Evolutionary conservation across 92 coral and sea anemone species (phyloP).

Genomic region (Parazoanthus darwini): DNA sequence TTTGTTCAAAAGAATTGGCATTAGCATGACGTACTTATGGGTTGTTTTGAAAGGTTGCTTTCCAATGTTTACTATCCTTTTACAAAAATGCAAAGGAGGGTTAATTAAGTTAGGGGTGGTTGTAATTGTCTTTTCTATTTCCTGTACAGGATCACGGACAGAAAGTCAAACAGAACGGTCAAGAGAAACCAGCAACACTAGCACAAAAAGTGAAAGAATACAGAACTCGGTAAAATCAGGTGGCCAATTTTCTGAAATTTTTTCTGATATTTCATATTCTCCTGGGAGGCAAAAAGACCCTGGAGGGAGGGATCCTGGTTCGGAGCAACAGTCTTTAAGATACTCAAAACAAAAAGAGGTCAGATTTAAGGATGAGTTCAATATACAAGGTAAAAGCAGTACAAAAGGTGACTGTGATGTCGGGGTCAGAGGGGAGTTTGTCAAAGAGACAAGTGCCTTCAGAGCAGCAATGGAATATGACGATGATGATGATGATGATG

Average conservation of each 20-base stretch:
- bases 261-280: constrained; percentile 26
- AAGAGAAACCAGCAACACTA: constrained; percentile 2
- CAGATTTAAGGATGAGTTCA: constrained; percentile 52
- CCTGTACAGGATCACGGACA: constrained; percentile 10
- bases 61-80: too few species aligned
- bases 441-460: constrained; percentile 81
- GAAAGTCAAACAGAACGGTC: constrained; percentile 7
- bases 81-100: too few species aligned
- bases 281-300: constrained; percentile 6
- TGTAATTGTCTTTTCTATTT: neutral
- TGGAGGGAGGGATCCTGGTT: neutral
- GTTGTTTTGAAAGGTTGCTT: too few species aligned
- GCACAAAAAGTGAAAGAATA: constrained; percentile 13
- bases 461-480: constrained; percentile 93
- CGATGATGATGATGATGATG: constrained; percentile 46
- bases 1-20: too few species aligned
- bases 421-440: constrained; percentile 67
- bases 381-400: neutral
- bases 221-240: constrained; percentile 9
- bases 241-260: neutral
- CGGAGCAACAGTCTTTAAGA: neutral
- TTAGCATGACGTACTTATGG: too few species aligned
- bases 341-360: constrained; percentile 52
- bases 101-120: too few species aligned
- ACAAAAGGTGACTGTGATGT: constrained; percentile 3